phyloP scores from a whole-genome alignment of 2,113 vertebrate genomes.

The Heliornis fulica region DNA sequence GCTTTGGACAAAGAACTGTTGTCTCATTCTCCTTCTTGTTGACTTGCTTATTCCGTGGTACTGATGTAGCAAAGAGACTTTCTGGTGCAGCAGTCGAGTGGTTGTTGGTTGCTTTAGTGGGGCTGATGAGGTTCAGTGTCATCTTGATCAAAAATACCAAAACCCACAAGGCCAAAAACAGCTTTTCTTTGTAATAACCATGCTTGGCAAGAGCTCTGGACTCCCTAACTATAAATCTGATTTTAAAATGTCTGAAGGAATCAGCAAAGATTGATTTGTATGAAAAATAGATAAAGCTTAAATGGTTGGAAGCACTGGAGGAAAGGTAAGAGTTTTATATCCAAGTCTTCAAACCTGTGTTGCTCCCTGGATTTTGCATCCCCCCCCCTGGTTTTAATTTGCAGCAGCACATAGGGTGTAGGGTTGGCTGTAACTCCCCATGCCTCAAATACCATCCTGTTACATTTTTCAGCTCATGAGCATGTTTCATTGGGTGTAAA shows the following conservation, averaged over 20 bases:
- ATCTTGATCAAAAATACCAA: not conserved
- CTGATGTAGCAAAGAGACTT: not conserved
- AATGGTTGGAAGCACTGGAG: not conserved
- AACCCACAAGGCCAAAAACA: not conserved
- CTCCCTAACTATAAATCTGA: not conserved
- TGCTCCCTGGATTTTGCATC: not conserved
- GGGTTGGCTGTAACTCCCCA: not conserved
- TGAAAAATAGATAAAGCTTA: not conserved
- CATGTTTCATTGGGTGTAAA: not conserved
- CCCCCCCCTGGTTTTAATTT: not conserved
- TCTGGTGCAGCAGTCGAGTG: not conserved
- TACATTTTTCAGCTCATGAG: not conserved
- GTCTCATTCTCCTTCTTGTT: not conserved
- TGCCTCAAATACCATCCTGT: not conserved
- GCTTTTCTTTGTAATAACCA: not conserved
- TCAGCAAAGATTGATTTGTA: not conserved
- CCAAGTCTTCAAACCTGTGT: accelerated
- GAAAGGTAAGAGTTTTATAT: not conserved
- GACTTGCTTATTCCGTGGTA: not conserved
- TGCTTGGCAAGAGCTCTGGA: not conserved
- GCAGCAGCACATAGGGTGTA: not conserved
- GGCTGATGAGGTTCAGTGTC: not conserved
- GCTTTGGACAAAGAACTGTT: not conserved
- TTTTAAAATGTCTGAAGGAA: not conserved
- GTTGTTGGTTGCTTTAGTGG: not conserved